Base-by-base conservation (phyloP, 2,113 vertebrate genomes). In the Bambusicola thoracicus region DNA sequence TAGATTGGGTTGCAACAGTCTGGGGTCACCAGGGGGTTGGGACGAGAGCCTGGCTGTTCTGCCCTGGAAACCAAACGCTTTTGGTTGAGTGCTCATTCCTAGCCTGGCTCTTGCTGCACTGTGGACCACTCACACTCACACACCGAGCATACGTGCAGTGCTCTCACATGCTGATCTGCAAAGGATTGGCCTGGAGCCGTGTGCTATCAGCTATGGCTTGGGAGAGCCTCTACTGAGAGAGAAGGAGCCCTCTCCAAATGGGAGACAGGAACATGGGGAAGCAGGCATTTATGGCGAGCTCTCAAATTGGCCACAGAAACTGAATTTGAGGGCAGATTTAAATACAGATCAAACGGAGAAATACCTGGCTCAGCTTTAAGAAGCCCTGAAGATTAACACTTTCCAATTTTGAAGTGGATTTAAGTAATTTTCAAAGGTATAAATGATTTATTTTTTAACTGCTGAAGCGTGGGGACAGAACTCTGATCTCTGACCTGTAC, bases 371-470 rank as follows among this genome's bases (percentile, higher is more conserved):
- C 8, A 4, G 84, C 68, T 87, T 87, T 76, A 73, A 81, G 40
- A 25, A 91, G 66, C 51, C 51, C 76, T 55, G 20, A 44, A 75
- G 51, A 24, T 5, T 2, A 13, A n/a, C 43, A 58, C 75, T 81
- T 91, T 16, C 38, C 58, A 89, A 49, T 84, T 94, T 75, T 85
- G 41, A 91, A 88, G 11, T 51, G 30, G 72, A 63, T 87, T 92
- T 3, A 67, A 78, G n/a, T 44, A 65, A 74, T 79, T 92, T 85
- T 69, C 51, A 79, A 41, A 15, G 15, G 32, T 69, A 67, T 89
- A 82, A 18, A 8, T 46, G 5, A 13, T 51, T 43, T 63, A 40
- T 53, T 76, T 10, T 53, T 12, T 67, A 49, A 48, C n/a, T 62
- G 40, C 36, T 92, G 65, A n/a, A 92, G 56, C 81, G n/a, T 1